A percentile compares a stretch with the other conserved stretches of the same genome.
phyloP scores from a whole-genome alignment of 2,113 vertebrate genomes.

The Callocephalon fimbriatum region DNA sequence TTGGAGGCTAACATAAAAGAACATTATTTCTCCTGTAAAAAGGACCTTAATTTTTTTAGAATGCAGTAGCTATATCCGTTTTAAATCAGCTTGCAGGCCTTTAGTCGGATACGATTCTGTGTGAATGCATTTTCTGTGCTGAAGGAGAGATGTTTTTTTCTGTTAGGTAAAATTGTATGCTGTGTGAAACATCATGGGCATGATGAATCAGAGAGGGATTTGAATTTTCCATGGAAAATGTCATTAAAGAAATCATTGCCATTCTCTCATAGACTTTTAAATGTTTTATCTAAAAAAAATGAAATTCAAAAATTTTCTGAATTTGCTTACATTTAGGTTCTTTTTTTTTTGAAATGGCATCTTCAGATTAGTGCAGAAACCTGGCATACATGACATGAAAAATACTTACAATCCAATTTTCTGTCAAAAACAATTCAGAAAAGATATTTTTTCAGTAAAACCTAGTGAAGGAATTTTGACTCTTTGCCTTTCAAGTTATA shows the following conservation, averaged over 20 bases:
- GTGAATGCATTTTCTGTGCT: not conserved
- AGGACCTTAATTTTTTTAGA: not conserved
- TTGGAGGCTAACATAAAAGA: not conserved
- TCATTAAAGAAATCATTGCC: not conserved
- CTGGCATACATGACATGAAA: not conserved
- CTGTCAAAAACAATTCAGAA: not conserved
- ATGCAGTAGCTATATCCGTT: not conserved
- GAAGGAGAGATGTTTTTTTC: not conserved
- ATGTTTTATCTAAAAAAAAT: not conserved
- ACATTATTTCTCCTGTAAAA: not conserved
- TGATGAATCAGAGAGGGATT: not conserved
- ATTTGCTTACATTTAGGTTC: not conserved
- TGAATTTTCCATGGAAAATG: conserved; percentile 19
- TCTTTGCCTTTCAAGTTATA: not conserved
- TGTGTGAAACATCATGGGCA: not conserved
- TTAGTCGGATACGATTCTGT: conserved; percentile 22
- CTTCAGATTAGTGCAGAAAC: not conserved
- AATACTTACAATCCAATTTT: not conserved
- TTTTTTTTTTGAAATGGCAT: not conserved
- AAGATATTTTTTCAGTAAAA: not conserved
- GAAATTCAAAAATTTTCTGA: not conserved
- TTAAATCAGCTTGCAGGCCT: not conserved
- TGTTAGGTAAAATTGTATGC: conserved; percentile 25
- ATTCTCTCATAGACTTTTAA: not conserved
- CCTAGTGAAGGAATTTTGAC: not conserved